phyloP scores from a whole-genome alignment of 2,113 vertebrate genomes.

The Perca flavescens region DNA sequence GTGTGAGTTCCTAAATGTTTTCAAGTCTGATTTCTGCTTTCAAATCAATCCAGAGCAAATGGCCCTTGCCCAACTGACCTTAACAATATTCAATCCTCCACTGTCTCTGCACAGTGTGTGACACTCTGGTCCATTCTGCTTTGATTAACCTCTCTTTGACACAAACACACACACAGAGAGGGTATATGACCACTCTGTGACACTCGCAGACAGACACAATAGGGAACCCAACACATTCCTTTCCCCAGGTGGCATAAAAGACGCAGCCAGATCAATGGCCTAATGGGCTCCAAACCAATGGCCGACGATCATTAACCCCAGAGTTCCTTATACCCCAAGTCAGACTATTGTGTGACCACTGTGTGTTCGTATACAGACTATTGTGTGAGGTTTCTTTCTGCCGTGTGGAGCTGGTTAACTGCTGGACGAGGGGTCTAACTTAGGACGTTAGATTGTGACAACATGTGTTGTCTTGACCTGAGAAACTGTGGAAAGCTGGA shows the following conservation, averaged over 20 bases:
- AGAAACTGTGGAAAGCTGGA: constrained; percentile 19
- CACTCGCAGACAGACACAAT: constrained; percentile 70
- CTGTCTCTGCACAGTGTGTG: constrained; percentile 61
- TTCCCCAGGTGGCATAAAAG: constrained; percentile 78
- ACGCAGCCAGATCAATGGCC: constrained; percentile 69
- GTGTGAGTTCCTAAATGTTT: constrained; percentile 13
- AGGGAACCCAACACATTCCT: constrained; percentile 66
- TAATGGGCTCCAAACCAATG: constrained; percentile 69
- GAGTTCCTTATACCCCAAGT: constrained; percentile 32
- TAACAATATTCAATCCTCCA: constrained; percentile 44
- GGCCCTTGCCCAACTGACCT: constrained; percentile 62
- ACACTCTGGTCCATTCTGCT: constrained; percentile 43
- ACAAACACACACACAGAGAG: constrained; percentile 39
- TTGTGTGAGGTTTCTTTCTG: constrained; percentile 38
- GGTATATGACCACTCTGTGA: constrained; percentile 57
- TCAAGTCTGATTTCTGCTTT: constrained; percentile 2
- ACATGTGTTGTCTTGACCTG: constrained; percentile 16
- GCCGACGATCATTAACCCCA: constrained; percentile 72
- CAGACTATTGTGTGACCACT: constrained; percentile 65
- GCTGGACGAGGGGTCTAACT: constrained; percentile 45
- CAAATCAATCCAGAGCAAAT: constrained; percentile 12
- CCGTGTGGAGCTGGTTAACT: constrained; percentile 68
- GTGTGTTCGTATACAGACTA: constrained; percentile 41
- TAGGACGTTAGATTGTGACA: constrained; percentile 14
- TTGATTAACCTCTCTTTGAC: constrained; percentile 65